phyloP scores from a whole-genome alignment of 2,797 vertebrate species.

The Chaenodraco wilsoni region DNA sequence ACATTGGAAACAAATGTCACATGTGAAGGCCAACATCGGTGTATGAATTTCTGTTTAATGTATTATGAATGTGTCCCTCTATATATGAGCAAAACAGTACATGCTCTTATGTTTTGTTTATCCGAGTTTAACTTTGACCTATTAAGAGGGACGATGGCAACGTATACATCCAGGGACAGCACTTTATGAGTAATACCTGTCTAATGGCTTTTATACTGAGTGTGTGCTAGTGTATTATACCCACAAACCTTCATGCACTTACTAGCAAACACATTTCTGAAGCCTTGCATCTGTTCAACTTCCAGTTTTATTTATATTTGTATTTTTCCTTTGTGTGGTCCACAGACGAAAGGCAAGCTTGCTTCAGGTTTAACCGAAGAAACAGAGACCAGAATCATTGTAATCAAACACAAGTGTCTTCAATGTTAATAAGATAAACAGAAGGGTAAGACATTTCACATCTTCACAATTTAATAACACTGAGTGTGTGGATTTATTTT shows the following conservation, averaged over 20 bases:
- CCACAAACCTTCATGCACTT: constrained; percentile 34
- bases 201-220: constrained; percentile 76
- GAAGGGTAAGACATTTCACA: neutral
- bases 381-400: neutral
- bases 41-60: constrained; percentile 48
- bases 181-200: constrained; percentile 76
- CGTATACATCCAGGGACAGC: constrained; percentile 64
- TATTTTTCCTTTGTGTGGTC: constrained; percentile 24
- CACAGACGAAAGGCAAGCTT: constrained; percentile 26
- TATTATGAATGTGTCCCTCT: constrained; percentile 53
- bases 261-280: constrained; percentile 29
- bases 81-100: constrained; percentile 49
- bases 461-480: neutral
- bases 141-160: constrained; percentile 76
- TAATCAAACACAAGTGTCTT: neutral
- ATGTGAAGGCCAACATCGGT: constrained; percentile 45
- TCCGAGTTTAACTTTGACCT: constrained; percentile 72
- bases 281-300: constrained; percentile 13
- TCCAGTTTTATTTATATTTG: constrained; percentile 6
- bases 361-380: constrained; percentile 2
- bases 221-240: constrained; percentile 38
- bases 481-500: neutral
- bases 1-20: constrained; percentile 53
- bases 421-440: neutral
- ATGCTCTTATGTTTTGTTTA: constrained; percentile 67